A percentile compares a stretch with the other conserved stretches of the same genome.
phyloP scores from a whole-genome alignment of 2,888 invertebrate species.

The Campoplex capitator region DNA sequence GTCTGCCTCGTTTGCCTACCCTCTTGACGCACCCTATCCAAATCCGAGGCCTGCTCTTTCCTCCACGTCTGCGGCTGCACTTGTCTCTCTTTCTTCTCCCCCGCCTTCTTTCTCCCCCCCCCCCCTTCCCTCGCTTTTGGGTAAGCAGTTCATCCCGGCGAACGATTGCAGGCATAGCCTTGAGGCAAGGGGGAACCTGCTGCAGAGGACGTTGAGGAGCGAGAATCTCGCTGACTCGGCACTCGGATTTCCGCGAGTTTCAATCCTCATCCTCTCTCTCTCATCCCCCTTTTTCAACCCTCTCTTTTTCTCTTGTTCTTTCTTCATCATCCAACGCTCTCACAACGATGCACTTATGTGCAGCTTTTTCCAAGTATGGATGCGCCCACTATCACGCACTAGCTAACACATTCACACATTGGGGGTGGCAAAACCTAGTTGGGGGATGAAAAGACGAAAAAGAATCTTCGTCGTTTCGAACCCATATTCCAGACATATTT shows the following conservation, averaged over 20 bases:
- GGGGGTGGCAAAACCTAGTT: not conserved
- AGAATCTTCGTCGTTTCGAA: constrained; percentile 23
- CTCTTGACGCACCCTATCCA: constrained; percentile 38
- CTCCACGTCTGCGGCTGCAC: not conserved
- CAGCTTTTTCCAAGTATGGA: constrained; percentile 35
- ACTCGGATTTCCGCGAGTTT: constrained; percentile 69
- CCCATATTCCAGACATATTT: constrained; percentile 2
- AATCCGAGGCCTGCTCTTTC: constrained; percentile 41
- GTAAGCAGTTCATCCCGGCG: constrained; percentile 61
- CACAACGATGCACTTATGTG: constrained; percentile 51
- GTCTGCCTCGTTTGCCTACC: constrained; percentile 25
- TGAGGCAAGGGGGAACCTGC: constrained; percentile 9
- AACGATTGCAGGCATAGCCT: constrained; percentile 54
- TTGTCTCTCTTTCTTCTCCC: constrained; percentile 15
- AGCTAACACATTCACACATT: not conserved
- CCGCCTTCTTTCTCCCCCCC: constrained; percentile 5
- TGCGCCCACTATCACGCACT: not conserved
- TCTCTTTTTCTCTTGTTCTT: constrained; percentile 16
- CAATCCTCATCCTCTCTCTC: constrained; percentile 21
- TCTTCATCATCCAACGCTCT: constrained; percentile 32
- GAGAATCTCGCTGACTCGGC: constrained; percentile 71
- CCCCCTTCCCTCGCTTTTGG: constrained; percentile 4
- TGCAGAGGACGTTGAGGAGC: constrained; percentile 52
- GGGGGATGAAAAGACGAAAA: not conserved
- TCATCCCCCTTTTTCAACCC: not conserved